These are phyloP conservation scores for Sapayoa aenigma DNA, from an alignment of 2,113 vertebrate genomes.

Conservation along the genomic window DNA sequence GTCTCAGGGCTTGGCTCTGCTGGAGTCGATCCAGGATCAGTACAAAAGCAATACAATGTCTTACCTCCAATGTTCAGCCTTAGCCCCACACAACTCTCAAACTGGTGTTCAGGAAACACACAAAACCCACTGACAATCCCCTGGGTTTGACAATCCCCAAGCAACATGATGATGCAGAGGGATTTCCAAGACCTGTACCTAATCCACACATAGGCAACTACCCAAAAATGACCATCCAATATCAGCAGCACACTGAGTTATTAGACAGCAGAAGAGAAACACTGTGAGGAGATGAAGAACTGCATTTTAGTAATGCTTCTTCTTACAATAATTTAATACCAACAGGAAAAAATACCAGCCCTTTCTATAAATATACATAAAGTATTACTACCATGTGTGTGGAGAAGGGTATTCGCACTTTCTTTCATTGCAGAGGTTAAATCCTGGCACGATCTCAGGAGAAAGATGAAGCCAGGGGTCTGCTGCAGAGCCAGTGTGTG, in stretches of 20 bases:
- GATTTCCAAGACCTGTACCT: not conserved
- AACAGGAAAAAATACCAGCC: not conserved
- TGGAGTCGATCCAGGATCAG: not conserved
- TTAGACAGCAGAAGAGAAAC: not conserved
- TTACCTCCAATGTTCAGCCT: not conserved
- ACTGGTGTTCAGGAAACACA: not conserved
- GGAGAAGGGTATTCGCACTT: conserved; percentile 20
- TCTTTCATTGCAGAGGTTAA: conserved; percentile 22
- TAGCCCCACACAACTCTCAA: not conserved
- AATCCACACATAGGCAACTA: accelerated
- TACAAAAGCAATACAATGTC: accelerated
- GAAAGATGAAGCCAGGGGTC: not conserved
- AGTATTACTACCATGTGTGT: conserved; percentile 34
- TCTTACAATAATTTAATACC: not conserved
- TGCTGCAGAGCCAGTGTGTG: not conserved
- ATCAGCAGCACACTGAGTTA: not conserved
- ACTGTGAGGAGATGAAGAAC: not conserved
- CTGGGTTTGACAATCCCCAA: too few species aligned
- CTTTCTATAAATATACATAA: conserved; percentile 9
- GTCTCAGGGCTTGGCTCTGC: not conserved
- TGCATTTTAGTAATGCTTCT: not conserved
- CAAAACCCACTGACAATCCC: not conserved
- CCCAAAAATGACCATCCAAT: not conserved
- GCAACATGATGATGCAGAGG: not conserved
- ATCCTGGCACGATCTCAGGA: not conserved